Percentiles rank a stretch among this genome's conserved stretches.
phyloP scores from a whole-genome alignment of 2,888 invertebrate species.

The Athripsodes cinereus region DNA sequence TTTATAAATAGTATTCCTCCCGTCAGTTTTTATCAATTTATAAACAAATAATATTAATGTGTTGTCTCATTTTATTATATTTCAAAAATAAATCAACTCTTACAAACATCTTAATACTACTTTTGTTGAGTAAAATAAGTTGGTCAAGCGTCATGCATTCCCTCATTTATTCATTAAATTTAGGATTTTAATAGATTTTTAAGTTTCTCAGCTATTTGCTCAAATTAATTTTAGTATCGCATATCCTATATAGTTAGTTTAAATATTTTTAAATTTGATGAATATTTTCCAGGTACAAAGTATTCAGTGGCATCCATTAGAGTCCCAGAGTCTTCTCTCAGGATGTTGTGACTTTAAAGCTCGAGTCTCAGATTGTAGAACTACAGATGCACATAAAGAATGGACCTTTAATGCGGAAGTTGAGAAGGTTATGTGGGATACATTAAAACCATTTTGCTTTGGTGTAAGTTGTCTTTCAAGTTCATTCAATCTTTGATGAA shows the following conservation, averaged over 20 bases:
- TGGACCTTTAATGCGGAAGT: conserved; percentile 79
- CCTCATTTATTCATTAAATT: too few relatives aligned
- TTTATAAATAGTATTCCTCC: too few relatives aligned
- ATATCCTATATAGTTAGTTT: neutral
- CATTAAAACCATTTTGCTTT: conserved; percentile 69
- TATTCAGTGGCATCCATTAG: conserved; percentile 75
- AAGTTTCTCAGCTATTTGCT: too few relatives aligned
- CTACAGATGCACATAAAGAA: conserved; percentile 49
- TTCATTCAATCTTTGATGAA: neutral
- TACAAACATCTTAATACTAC: too few relatives aligned
- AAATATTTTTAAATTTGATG: neutral
- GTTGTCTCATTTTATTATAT: neutral
- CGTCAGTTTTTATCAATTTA: too few relatives aligned
- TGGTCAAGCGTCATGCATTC: neutral
- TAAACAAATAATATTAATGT: too few relatives aligned
- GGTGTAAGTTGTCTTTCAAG: conserved; percentile 48
- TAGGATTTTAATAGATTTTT: too few relatives aligned
- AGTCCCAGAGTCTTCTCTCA: conserved; percentile 74
- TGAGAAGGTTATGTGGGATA: conserved; percentile 83
- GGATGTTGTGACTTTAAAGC: conserved; percentile 80
- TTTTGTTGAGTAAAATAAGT: too few relatives aligned
- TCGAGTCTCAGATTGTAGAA: conserved; percentile 75
- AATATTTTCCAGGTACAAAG: conserved; percentile 59
- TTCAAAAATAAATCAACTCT: too few relatives aligned
- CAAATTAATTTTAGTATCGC: too few relatives aligned